phyloP scores from a whole-genome alignment of 2,797 vertebrate genomes.

The Spinus pinus region DNA sequence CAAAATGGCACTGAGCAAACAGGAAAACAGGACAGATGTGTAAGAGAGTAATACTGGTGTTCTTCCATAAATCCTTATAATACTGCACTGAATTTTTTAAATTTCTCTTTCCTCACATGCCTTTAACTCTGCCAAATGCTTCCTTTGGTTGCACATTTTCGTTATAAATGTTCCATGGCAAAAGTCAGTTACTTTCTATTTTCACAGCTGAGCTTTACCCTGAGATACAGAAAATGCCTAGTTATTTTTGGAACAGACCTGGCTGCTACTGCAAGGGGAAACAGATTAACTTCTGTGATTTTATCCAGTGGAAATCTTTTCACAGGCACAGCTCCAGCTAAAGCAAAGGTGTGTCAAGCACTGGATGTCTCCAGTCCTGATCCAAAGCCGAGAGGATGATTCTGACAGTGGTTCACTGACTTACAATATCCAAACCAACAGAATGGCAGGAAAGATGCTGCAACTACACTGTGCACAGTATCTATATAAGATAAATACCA shows the following conservation, averaged over 20 bases:
- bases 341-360: not conserved
- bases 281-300: not conserved
- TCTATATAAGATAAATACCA: not conserved
- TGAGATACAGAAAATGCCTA: not conserved
- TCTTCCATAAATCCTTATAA: not conserved
- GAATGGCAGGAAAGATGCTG: not conserved
- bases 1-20: not conserved
- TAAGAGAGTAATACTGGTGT: not conserved
- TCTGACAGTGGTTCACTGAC: not conserved
- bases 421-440: not conserved
- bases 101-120: not conserved
- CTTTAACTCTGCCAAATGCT: not conserved
- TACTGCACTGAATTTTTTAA: not conserved
- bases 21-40: not conserved
- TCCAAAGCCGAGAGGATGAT: not conserved
- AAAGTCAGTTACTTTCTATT: not conserved
- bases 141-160: not conserved
- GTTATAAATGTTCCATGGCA: not conserved
- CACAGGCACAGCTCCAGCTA: not conserved
- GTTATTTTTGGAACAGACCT: not conserved
- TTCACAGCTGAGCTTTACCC: not conserved
- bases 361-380: not conserved
- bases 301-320: not conserved
- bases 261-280: not conserved
- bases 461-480: not conserved